Evolutionary conservation across 1,140 invertebrate genomes (phyloP).

Genomic region (Pseudomyrmex cubaensis): DNA sequence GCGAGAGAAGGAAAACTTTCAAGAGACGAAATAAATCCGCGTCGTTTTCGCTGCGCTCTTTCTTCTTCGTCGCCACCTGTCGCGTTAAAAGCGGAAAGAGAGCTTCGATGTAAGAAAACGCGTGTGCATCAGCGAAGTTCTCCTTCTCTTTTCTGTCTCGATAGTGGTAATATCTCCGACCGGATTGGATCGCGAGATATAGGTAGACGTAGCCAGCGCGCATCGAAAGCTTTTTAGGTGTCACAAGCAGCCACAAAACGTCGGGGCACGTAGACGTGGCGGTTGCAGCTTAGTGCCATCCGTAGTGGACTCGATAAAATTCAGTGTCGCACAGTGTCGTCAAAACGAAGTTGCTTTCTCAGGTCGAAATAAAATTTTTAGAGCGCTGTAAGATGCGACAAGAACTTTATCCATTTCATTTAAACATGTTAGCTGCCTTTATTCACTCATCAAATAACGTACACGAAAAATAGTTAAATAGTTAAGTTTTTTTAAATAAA

Average conservation of each 20-base stretch:
- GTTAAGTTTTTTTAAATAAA: no score
- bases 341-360: slow-evolving; percentile 1
- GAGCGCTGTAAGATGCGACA: not conserved
- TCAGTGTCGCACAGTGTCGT: not conserved
- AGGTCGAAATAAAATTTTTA: not conserved
- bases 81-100: slow-evolving; percentile 31
- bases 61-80: slow-evolving; percentile 22
- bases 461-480: not conserved
- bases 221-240: slow-evolving; percentile 44
- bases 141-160: not conserved
- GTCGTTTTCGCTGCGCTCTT: slow-evolving; percentile 2
- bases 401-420: not conserved
- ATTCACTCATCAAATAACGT: no score
- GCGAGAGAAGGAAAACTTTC: not conserved
- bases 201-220: not conserved
- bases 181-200: slow-evolving; percentile 23
- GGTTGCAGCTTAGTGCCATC: not conserved
- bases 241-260: slow-evolving; percentile 22
- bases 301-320: slow-evolving; percentile 27
- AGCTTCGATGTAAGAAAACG: slow-evolving; percentile 13
- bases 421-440: no score
- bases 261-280: slow-evolving; percentile 15
- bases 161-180: slow-evolving; percentile 20
- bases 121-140: slow-evolving; percentile 16
- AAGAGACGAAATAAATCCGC: slow-evolving; percentile 39